Base-by-base conservation (phyloP, 2,113 vertebrate genomes). In the Ptilonorhynchus violaceus region DNA sequence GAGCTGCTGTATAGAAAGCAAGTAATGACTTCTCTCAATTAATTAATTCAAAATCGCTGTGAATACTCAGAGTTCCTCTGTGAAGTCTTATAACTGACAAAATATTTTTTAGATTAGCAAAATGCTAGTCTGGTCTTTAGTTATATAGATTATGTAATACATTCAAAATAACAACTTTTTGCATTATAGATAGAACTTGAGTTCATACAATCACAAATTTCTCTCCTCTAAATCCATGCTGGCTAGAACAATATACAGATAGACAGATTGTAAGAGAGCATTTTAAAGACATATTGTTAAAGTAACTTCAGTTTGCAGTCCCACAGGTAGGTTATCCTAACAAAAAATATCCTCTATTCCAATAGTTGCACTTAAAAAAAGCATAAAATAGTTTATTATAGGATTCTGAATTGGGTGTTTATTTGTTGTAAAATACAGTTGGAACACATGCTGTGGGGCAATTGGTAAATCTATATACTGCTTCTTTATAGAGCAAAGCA, bases 361-460 rank as follows among this genome's bases (percentile, higher is more conserved):
- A 64, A 44, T 23, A 63, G 22, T 62, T 96, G 30, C 11, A 56
- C 16, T 86, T 70, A 28, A 82, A 95, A 91, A 21, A 31, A 89
- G 13, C 41, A 76, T 92, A 68, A 73, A 88, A 83, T 81, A 82
- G 18, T 89, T 96, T 80, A 27, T 52, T 93, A 10, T 75, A 50
- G 4, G 25, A 64, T 28, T 87, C 33, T 77, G 66, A 50, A 47
- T 4, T 64, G 33, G 15, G 28, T 93, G 22, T 25, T 79, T 23
- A 77, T 95, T 92, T 88, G 68, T 84, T 85, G 62, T 46, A 89
- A 93, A 89, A 91, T 72, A 66, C 5, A 52, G 18, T 23, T 62
- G 44, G 69, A 76, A 42, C 12, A 75, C 41, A 63, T 73, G 27
- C 21, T 85, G 21, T 84, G n/a, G 37, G 37, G 41, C 49, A 93